Evolutionary conservation across 1,140 invertebrate species (phyloP), one percentile per base, ranked within the genome.

Genomic region (Eubasilissa regina): DNA sequence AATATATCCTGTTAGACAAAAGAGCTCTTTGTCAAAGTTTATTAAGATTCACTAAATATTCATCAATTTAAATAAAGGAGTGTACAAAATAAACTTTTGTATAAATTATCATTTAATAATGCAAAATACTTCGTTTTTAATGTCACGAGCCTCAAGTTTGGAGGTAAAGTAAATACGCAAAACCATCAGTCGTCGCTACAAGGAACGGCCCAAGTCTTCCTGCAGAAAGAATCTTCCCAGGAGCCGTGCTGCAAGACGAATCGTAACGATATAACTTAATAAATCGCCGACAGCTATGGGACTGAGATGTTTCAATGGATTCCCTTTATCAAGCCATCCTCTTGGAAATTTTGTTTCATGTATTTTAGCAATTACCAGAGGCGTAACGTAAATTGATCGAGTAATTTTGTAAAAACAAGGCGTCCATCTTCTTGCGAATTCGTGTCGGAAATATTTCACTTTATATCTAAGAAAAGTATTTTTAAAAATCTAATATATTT

Each of bases 261-360:
- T 81, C 73, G 68, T 77, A 82, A 82, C 70, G 81, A 80, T 80
- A 82, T 82, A 82, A 82, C 78, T 82, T 80, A 80, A 82, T 82
- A 82, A 82, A 82, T 77, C 68, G 81, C 81, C 78, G 68, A 72
- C 78, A 76, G 81, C 78, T 64, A 77, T 82, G 58, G 78, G 75
- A 58, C 68, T 62, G 70, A 73, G 78, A 72, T 58, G 80, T 78
- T 78, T 81, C 70, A 68, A 81, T 78, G 77, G 77, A 25, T 78
- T 81, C 64, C 17, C 73, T 79, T 81, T 79, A 81, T 75, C 72
- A 48, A 73, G 51, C 55, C 47, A 74, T 68, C 79, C 75, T 77
- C 66, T 58, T 77, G 75, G 79, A 80, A 80, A 77, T 73, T 80
- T 80, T 47, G 74, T 80, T 80, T 80, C 79, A 73, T 80, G 79